phyloP scores from a whole-genome alignment of 2,888 invertebrate species.

The Prosapia bicincta region DNA sequence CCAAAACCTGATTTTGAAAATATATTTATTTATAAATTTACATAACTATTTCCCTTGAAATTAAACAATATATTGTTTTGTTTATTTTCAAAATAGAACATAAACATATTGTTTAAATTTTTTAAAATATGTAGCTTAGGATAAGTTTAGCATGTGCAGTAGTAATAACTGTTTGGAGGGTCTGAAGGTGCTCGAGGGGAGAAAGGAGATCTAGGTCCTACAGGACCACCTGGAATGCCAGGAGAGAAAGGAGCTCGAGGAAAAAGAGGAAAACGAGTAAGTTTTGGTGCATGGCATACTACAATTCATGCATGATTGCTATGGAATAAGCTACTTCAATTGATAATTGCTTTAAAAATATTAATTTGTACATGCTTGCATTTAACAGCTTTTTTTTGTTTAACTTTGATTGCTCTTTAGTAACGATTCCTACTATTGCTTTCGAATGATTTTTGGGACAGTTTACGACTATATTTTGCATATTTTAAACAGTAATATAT shows the following conservation, averaged over 20 bases:
- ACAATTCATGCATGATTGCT: too few relatives aligned
- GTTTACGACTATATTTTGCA: too few relatives aligned
- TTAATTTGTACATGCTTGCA: not conserved
- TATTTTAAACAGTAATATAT: too few relatives aligned
- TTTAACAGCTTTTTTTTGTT: not conserved
- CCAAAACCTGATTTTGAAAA: too few relatives aligned
- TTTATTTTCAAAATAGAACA: too few relatives aligned
- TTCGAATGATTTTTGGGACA: too few relatives aligned
- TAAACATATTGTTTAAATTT: too few relatives aligned
- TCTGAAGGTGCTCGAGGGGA: slow-evolving; percentile 59
- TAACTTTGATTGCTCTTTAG: not conserved
- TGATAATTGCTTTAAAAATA: not conserved
- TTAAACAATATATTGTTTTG: not conserved
- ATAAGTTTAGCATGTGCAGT: slow-evolving; percentile 23
- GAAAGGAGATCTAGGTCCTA: slow-evolving; percentile 74
- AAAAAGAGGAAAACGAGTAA: slow-evolving; percentile 92
- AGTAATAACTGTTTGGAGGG: slow-evolving; percentile 37
- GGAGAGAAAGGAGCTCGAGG: slow-evolving; percentile 91
- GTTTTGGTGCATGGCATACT: slow-evolving; percentile 41
- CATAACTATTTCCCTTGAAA: not conserved
- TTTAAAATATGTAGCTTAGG: not conserved
- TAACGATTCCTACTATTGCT: not conserved
- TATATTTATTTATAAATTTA: too few relatives aligned
- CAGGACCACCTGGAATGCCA: slow-evolving; percentile 69
- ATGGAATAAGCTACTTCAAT: not conserved